Conservation (phyloP, 2,797 vertebrate species). For the Mormyrus hasselquistii region DNA sequence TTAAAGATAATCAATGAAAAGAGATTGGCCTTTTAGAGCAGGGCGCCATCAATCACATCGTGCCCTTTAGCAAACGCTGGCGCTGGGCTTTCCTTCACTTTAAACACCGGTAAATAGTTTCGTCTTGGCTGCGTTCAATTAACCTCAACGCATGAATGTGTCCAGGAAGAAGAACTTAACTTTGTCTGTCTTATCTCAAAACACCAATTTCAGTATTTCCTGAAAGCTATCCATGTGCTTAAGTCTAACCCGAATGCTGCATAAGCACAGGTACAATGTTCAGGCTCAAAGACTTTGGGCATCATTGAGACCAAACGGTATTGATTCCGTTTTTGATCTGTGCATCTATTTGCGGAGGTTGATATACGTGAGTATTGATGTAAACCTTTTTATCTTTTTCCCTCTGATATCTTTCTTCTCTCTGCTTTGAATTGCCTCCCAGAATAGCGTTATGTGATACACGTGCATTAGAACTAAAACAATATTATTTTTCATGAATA, state of each 20-base stretch:
- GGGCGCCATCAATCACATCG: constrained; percentile 21
- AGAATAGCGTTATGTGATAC: not conserved
- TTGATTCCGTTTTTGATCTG: constrained; percentile 13
- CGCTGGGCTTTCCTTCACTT: not conserved
- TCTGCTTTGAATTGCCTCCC: not conserved
- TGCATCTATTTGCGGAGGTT: constrained; percentile 4
- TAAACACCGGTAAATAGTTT: not conserved
- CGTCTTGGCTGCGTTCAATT: constrained; percentile 10
- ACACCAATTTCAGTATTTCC: not conserved
- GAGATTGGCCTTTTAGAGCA: constrained; percentile 21
- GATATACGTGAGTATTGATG: constrained; percentile 12
- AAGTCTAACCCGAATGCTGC: not conserved
- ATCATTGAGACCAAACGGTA: constrained; percentile 10
- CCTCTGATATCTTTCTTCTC: not conserved
- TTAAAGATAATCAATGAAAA: constrained; percentile 24
- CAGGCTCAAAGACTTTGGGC: not conserved
- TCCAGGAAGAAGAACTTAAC: not conserved
- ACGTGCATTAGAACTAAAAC: constrained; percentile 1
- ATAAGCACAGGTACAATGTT: not conserved
- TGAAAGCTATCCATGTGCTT: not conserved
- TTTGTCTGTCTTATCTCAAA: not conserved
- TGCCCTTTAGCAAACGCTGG: constrained; percentile 20
- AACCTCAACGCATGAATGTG: not conserved
- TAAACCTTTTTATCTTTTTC: constrained; percentile 16
- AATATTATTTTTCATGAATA: not conserved